Base-by-base conservation (phyloP, 2,888 invertebrate genomes). In the Brachypterus glaber region DNA sequence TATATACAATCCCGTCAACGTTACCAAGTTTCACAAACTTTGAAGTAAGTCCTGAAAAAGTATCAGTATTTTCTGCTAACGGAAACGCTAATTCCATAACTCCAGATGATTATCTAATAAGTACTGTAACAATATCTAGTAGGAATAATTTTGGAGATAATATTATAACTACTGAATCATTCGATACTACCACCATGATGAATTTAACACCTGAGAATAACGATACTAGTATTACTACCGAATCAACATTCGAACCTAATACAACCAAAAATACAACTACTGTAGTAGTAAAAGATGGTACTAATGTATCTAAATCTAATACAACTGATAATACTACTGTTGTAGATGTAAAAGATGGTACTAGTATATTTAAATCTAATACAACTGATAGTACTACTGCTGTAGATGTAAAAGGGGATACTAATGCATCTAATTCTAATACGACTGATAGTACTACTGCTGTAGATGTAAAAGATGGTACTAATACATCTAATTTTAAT, bases 41-140 rank as follows among this genome's bases (percentile, higher is more conserved):
- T 40, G 54, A 63, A 60, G 63, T 65, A 57, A 63, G 63, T 59
- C 60, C 62, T 18, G 60, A 54, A 38, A 63, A 61, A 46, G 63
- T 65, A 33, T 57, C 55, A 30, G 47, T 64, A 31, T 60, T 55
- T 47, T 63, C 63, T 26, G 63, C 62, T 54, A 64, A 64, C 44
- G 64, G 63, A 51, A 33, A 60, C 29, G 55, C 54, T 51, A 62
- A 60, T 49, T 46, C 49, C 33, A 69, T 64, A 63, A 62, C 73
- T 57, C 65, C 66, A 45, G 68, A 68, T 58, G 72, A 73, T 64
- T 69, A 70, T 67, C 60, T 63, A 39, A 67, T 66, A 53, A 59
- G 71, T 46, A 68, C 74, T 49, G 69, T 69, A 52, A 66, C 64
- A 34, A 64, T 74, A 55, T 64, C 69, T 48, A 69, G 72, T 49